Evolutionary conservation across 2,888 invertebrate genomes (phyloP).

Genomic region (Nyleta sp.): DNA sequence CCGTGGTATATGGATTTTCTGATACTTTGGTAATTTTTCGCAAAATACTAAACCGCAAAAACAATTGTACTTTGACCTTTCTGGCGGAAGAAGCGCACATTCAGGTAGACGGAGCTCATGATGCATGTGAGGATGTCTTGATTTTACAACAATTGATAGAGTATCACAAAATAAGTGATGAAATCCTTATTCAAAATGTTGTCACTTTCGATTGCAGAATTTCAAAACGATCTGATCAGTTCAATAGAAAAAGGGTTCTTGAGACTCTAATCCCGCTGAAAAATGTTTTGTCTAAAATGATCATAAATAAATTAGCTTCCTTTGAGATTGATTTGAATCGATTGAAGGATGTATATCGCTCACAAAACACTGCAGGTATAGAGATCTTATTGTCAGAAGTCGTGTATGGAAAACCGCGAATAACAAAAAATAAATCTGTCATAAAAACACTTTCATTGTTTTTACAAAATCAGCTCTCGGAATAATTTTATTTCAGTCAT

Average conservation of each 20-base stretch:
- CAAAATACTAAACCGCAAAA: neutral
- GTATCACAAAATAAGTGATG: constrained; percentile 5
- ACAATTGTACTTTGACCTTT: constrained; percentile 5
- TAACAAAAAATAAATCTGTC: constrained; percentile 21
- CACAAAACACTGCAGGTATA: no score
- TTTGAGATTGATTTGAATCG: neutral
- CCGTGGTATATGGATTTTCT: neutral
- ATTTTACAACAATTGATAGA: constrained; percentile 14
- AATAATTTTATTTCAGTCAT: no score
- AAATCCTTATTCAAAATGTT: neutral
- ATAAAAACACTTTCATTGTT: constrained; percentile 2
- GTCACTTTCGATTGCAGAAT: neutral
- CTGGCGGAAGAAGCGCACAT: constrained; percentile 11
- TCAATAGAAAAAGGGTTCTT: neutral
- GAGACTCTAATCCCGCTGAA: constrained; percentile 5
- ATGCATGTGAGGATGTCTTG: constrained; percentile 18
- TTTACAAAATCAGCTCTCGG: neutral
- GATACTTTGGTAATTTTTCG: constrained; percentile 16
- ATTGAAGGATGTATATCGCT: neutral
- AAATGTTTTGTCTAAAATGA: constrained; percentile 20
- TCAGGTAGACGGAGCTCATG: constrained; percentile 10
- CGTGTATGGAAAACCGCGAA: neutral
- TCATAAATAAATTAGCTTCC: constrained; percentile 14
- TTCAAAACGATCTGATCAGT: neutral
- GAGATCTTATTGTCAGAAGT: neutral